A percentile compares a stretch with the other conserved stretches of the same genome.
Conservation (phyloP, 2,888 invertebrate genomes). For the Eupeodes latifasciatus region DNA sequence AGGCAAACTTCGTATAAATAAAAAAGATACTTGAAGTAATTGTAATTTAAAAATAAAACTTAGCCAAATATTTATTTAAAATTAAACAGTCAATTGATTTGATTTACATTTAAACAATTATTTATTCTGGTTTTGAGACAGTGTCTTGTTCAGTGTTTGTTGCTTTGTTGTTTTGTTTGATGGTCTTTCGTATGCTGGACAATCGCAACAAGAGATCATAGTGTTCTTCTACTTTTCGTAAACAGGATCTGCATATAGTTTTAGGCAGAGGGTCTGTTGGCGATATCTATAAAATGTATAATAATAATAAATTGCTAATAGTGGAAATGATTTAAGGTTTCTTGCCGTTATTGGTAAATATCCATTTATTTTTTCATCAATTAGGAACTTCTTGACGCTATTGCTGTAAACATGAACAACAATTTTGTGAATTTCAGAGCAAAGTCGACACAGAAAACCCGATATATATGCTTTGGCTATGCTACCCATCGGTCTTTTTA, state of each 20-base stretch:
- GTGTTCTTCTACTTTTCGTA: conserved; percentile 87
- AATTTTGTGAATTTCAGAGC: conserved; percentile 92
- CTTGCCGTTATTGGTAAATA: conserved; percentile 92
- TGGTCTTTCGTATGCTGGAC: conserved; percentile 78
- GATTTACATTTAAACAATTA: background rate
- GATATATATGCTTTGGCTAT: conserved; percentile 91
- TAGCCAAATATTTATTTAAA: background rate
- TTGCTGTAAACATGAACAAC: conserved; percentile 93
- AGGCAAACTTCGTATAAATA: too few species aligned
- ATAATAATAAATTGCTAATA: background rate
- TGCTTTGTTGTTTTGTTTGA: conserved; percentile 28
- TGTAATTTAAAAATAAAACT: too few species aligned
- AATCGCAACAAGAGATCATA: conserved; percentile 82
- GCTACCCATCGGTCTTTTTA: conserved; percentile 88
- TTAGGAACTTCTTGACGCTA: conserved; percentile 89
- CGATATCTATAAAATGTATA: conserved; percentile 85
- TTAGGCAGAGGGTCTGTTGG: conserved; percentile 89
- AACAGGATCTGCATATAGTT: conserved; percentile 87
- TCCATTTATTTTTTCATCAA: conserved; percentile 92
- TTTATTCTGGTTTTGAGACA: background rate
- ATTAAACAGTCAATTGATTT: too few species aligned
- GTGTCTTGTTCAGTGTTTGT: conserved; percentile 11
- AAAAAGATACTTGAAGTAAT: too few species aligned
- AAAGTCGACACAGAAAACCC: conserved; percentile 93
- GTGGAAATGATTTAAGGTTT: conserved; percentile 4